These are phyloP conservation scores for Linnaemya tessellans DNA, from an alignment of 2,888 invertebrate species.

Conservation along the genomic window DNA sequence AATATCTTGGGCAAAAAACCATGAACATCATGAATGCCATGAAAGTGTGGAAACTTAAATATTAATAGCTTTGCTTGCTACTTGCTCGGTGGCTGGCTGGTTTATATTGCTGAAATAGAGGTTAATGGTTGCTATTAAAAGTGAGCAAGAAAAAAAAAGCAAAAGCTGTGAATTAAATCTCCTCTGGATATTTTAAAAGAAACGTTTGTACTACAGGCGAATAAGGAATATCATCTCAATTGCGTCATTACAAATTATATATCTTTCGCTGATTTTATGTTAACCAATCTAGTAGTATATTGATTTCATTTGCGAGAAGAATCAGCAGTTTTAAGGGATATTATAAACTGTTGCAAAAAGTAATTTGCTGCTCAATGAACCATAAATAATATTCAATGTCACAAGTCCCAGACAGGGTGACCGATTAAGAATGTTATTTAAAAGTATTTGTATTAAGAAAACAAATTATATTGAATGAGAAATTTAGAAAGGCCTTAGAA, in stretches of 20 bases:
- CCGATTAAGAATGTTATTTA: neutral
- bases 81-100: neutral
- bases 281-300: constrained; percentile 58
- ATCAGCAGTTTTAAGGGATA: neutral
- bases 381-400: constrained; percentile 16
- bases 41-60: constrained; percentile 25
- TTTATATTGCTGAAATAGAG: constrained; percentile 8
- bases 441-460: neutral
- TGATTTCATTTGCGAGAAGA: constrained; percentile 1
- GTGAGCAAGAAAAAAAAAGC: neutral
- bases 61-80: constrained; percentile 37
- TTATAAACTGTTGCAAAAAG: constrained; percentile 9
- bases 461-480: too few species aligned
- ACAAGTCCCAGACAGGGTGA: neutral
- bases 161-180: neutral
- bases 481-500: too few species aligned
- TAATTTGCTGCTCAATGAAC: constrained; percentile 22
- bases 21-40: neutral
- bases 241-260: constrained; percentile 48
- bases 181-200: neutral
- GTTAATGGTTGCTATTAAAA: constrained; percentile 53
- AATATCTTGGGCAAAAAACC: neutral
- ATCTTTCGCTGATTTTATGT: constrained; percentile 59
- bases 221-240: constrained; percentile 25
- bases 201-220: constrained; percentile 3